phyloP scores from a whole-genome alignment of 2,113 vertebrate genomes.

The Xiphophorus couchianus region DNA sequence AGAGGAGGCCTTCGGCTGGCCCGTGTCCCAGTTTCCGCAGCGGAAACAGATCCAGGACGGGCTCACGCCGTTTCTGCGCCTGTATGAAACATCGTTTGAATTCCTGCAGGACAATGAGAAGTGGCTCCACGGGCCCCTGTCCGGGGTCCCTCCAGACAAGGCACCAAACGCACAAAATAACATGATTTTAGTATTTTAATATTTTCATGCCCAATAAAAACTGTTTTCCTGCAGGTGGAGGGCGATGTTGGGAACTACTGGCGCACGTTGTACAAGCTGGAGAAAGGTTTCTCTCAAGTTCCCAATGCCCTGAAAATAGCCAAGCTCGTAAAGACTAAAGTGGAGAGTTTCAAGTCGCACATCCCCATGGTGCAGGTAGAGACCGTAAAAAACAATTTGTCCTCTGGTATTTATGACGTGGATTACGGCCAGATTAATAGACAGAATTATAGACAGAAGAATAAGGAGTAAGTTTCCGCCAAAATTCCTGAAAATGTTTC shows the following conservation, averaged over 20 bases:
- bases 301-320: slow-evolving; percentile 82
- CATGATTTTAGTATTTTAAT: no score
- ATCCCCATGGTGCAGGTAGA: slow-evolving; percentile 85
- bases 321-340: slow-evolving; percentile 77
- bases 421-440: no score
- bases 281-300: slow-evolving; percentile 80
- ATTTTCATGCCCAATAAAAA: not conserved
- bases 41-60: slow-evolving; percentile 83
- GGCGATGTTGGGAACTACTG: slow-evolving; percentile 83
- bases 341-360: slow-evolving; percentile 85
- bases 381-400: not conserved
- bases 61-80: slow-evolving; percentile 83
- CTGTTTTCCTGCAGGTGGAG: slow-evolving; percentile 71
- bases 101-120: slow-evolving; percentile 78
- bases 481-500: no score
- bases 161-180: slow-evolving; percentile 15
- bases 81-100: slow-evolving; percentile 83
- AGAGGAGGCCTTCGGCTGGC: slow-evolving; percentile 87
- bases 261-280: slow-evolving; percentile 84
- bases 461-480: no score
- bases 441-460: no score
- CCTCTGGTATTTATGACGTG: not conserved
- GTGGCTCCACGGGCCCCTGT: slow-evolving; percentile 84
- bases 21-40: slow-evolving; percentile 84
- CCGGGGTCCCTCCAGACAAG: slow-evolving; percentile 85